phyloP scores from a whole-genome alignment of 1,140 invertebrate species.

The Drosophila sulfurigaster region DNA sequence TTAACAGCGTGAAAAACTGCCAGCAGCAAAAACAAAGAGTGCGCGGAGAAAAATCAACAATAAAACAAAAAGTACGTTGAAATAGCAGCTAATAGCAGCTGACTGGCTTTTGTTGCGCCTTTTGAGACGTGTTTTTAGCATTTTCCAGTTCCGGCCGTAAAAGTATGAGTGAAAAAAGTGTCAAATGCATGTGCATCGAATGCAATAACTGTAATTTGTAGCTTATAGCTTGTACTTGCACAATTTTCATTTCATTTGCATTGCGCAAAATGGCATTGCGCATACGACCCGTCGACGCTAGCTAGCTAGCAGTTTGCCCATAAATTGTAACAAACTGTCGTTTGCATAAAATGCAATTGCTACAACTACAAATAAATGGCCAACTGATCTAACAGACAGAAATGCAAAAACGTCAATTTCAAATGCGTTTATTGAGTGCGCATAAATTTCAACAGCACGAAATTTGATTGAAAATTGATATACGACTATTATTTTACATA shows the following conservation, averaged over 20 bases:
- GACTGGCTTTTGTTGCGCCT: conserved; percentile 55
- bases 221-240: conserved; percentile 60
- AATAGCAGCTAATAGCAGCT: conserved; percentile 60
- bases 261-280: conserved; percentile 68
- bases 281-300: conserved; percentile 46
- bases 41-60: conserved; percentile 41
- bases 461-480: conserved; percentile 59
- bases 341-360: conserved; percentile 66
- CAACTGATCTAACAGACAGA: conserved; percentile 36
- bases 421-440: conserved; percentile 63
- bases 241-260: conserved; percentile 67
- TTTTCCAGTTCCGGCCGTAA: conserved; percentile 3
- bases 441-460: conserved; percentile 52
- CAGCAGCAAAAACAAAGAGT: conserved; percentile 20
- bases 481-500: conserved; percentile 26
- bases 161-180: conserved; percentile 50
- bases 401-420: conserved; percentile 57
- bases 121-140: conserved; percentile 7
- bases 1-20: conserved; percentile 72
- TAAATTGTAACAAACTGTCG: conserved; percentile 79
- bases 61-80: conserved; percentile 37
- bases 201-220: conserved; percentile 73
- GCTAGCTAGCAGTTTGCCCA: conserved; percentile 40
- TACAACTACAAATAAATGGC: conserved; percentile 17
- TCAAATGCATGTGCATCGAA: conserved; percentile 67